Conservation (phyloP, 1,140 invertebrate species). For the Idris sp. region DNA sequence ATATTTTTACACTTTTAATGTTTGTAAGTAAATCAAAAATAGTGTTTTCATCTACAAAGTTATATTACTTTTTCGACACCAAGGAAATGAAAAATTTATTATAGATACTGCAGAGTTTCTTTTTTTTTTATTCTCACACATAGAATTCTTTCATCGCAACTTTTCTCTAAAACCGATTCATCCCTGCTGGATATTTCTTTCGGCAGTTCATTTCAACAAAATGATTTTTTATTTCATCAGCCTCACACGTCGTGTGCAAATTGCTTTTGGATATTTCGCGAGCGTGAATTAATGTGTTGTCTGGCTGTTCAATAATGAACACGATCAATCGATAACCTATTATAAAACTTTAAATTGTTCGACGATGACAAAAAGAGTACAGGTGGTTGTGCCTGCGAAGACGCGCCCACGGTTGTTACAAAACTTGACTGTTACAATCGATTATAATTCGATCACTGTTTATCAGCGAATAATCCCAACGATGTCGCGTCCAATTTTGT, state of each 20-base stretch:
- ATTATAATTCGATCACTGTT: slow-evolving; percentile 52
- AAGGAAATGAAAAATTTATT: no score
- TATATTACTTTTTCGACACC: no score
- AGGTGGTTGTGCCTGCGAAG: slow-evolving; percentile 49
- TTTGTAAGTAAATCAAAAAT: no score
- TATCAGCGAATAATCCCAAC: slow-evolving; percentile 38
- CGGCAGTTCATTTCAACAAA: background rate
- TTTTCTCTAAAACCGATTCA: slow-evolving; percentile 3
- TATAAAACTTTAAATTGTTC: slow-evolving; percentile 66
- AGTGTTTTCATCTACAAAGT: no score
- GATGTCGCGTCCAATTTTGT: slow-evolving; percentile 53
- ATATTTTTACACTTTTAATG: no score
- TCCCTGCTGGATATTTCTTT: no score
- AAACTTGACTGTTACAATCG: slow-evolving; percentile 24
- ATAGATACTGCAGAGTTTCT: no score
- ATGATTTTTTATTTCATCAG: slow-evolving; percentile 38
- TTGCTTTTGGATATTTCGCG: slow-evolving; percentile 44
- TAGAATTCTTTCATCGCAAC: slow-evolving; percentile 2
- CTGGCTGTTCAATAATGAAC: slow-evolving; percentile 57
- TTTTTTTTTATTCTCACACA: no score
- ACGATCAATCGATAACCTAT: slow-evolving; percentile 65
- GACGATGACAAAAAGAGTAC: slow-evolving; percentile 57
- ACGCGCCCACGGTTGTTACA: slow-evolving; percentile 51
- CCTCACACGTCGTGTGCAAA: slow-evolving; percentile 23
- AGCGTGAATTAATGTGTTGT: slow-evolving; percentile 56